Conservation (phyloP, 2,888 invertebrate genomes). For the Erebia aethiops region DNA sequence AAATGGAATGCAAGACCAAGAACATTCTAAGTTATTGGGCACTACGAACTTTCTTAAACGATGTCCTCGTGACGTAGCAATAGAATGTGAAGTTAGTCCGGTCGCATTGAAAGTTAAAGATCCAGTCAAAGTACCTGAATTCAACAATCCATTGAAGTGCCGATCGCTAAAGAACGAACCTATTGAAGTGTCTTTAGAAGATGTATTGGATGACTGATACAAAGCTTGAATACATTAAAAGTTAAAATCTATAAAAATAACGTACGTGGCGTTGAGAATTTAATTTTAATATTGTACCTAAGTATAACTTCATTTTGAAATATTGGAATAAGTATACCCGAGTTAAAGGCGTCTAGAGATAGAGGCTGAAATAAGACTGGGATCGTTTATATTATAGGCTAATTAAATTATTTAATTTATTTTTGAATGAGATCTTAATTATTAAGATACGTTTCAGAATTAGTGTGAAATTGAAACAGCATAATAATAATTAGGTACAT, state of each 20-base stretch:
- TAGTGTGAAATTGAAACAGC: no score
- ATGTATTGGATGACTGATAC: conserved; percentile 58
- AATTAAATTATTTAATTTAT: no score
- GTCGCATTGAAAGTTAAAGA: conserved; percentile 56
- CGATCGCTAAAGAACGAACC: conserved; percentile 59
- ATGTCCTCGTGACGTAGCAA: conserved; percentile 63
- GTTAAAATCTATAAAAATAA: neutral
- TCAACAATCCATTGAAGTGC: conserved; percentile 48
- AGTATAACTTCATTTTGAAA: no score
- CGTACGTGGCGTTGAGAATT: conserved; percentile 5
- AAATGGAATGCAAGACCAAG: conserved; percentile 77
- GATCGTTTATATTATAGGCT: no score
- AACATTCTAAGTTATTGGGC: conserved; percentile 67
- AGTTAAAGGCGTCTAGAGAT: no score
- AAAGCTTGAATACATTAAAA: neutral
- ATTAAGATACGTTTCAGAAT: no score
- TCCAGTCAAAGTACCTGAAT: conserved; percentile 63
- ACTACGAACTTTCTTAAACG: conserved; percentile 67
- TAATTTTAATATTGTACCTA: neutral
- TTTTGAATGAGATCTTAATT: no score
- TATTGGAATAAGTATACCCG: no score
- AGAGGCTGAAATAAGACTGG: no score
- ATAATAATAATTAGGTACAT: no score
- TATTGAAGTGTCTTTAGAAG: conserved; percentile 62
- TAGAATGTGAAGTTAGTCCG: conserved; percentile 60